Conservation (phyloP, 2,888 invertebrate genomes). For the Drosophila recens region DNA sequence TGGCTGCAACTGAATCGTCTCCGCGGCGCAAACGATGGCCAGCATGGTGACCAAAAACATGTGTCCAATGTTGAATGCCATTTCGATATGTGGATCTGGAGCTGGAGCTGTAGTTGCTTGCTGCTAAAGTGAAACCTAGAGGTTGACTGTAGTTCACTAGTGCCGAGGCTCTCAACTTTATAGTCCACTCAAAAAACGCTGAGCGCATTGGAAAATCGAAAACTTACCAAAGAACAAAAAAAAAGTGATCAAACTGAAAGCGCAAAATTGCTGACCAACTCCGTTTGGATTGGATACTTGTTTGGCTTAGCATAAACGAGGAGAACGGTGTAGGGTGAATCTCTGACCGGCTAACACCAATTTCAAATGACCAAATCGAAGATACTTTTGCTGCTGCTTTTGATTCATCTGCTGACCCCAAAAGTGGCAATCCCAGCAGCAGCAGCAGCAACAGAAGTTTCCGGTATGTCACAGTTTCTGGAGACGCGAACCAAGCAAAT, state of each 20-base stretch:
- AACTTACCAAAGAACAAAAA: slow-evolving; percentile 35
- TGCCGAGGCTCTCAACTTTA: slow-evolving; percentile 55
- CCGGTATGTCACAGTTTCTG: slow-evolving; percentile 49
- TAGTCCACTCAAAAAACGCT: slow-evolving; percentile 58
- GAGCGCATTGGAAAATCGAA: slow-evolving; percentile 46
- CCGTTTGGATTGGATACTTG: slow-evolving; percentile 19
- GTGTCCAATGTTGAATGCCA: slow-evolving; percentile 64
- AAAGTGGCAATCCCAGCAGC: slow-evolving; percentile 26
- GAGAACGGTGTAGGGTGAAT: slow-evolving; percentile 47
- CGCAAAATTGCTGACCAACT: slow-evolving; percentile 60
- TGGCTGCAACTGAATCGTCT: slow-evolving; percentile 79
- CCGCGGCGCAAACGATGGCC: slow-evolving; percentile 50
- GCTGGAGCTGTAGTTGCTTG: slow-evolving; percentile 51
- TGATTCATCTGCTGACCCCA: slow-evolving; percentile 37
- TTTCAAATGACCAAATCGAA: slow-evolving; percentile 43
- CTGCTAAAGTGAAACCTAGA: slow-evolving; percentile 44
- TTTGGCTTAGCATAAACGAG: slow-evolving; percentile 29
- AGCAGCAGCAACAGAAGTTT: slow-evolving; percentile 15
- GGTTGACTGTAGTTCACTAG: slow-evolving; percentile 56
- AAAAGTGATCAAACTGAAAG: slow-evolving; percentile 23
- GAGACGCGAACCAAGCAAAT: slow-evolving; percentile 28
- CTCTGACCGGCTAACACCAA: slow-evolving; percentile 47
- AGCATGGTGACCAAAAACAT: slow-evolving; percentile 52
- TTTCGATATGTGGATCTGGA: slow-evolving; percentile 27
- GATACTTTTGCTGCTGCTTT: slow-evolving; percentile 28